Evolutionary conservation across 2,797 vertebrate species (phyloP), one percentile per base, ranked within the genome.

Genomic region (Mycteria americana): DNA sequence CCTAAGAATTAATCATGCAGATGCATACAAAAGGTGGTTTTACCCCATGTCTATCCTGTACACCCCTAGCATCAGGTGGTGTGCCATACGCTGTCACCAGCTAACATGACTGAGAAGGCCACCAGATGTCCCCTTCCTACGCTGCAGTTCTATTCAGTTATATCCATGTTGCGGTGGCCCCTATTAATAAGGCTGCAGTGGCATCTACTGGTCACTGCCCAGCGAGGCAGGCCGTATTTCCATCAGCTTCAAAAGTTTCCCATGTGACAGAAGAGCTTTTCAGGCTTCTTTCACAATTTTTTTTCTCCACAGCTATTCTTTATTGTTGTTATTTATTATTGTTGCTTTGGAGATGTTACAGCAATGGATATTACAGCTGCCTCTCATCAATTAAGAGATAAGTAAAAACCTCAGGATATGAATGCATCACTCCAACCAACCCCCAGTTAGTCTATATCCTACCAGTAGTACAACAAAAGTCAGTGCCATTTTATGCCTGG

Each of bases 181-280:
- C 78, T 6, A 50, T n/a, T 83, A 27, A 31, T 22, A 62, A 63
- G 63, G 35, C 91, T 93, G 94, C 93, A 97, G 96, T 88, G 96
- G 85, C 96, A 96, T 46, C 97, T 98, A 33, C 94, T 91, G 97
- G 96, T 37, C 79, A 37, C 62, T 73, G 33, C n/a, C 33, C 30
- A 43, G 77, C 1, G 35, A 84, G 17, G 54, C 88, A 25, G 43
- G 48, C 68, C 25, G 37, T 9, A 18, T 7, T 23, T 68, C 1
- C 4, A 4, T 4, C 54, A 7, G 33, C 56, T 24, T 11, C 62
- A 2, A 6, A 19, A 25, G 16, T 1, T 48, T 13, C 76, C 22
- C 48, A 7, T 5, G 2, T 2, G 17, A 30, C 43, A n/a, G 35
- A n/a, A 13, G 27, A 74, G 76, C n/a, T 82, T 53, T 80, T 48